Evolutionary conservation across 2,797 vertebrate species (phyloP).

Genomic region (Peromyscus aztecus): DNA sequence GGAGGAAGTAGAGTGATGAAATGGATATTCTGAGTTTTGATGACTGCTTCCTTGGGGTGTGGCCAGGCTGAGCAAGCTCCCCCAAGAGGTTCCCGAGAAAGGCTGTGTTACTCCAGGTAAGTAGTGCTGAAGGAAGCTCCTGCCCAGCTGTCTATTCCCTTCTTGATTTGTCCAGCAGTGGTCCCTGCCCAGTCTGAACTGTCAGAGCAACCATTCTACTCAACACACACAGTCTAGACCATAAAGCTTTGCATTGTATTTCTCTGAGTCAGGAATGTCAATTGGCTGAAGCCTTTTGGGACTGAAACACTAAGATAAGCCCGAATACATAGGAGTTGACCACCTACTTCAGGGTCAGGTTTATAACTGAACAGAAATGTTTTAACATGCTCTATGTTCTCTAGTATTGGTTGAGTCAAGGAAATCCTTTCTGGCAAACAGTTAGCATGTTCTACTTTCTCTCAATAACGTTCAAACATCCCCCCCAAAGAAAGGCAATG

Average conservation of each 20-base stretch:
- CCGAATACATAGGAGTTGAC: background rate
- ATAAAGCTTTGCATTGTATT: background rate
- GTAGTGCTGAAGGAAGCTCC: background rate
- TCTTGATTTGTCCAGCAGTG: background rate
- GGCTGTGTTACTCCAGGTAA: background rate
- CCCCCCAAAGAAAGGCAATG: background rate
- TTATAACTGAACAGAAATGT: background rate
- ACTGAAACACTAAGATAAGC: background rate
- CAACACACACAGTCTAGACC: background rate
- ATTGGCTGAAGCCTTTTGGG: background rate
- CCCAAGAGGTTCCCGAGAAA: background rate
- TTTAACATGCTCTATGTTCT: background rate
- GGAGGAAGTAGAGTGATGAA: background rate
- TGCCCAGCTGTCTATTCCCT: background rate
- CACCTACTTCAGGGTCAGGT: background rate
- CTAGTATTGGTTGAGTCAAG: background rate
- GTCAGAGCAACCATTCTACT: background rate
- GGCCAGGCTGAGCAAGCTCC: background rate
- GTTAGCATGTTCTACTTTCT: background rate
- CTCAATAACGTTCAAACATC: conserved; percentile 11
- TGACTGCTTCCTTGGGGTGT: background rate
- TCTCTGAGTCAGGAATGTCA: background rate
- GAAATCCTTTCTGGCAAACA: conserved; percentile 1
- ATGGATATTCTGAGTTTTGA: background rate
- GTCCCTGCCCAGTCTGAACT: background rate